Evolutionary conservation across 2,888 invertebrate species (phyloP).

Genomic region (Ptychoptera albimana): DNA sequence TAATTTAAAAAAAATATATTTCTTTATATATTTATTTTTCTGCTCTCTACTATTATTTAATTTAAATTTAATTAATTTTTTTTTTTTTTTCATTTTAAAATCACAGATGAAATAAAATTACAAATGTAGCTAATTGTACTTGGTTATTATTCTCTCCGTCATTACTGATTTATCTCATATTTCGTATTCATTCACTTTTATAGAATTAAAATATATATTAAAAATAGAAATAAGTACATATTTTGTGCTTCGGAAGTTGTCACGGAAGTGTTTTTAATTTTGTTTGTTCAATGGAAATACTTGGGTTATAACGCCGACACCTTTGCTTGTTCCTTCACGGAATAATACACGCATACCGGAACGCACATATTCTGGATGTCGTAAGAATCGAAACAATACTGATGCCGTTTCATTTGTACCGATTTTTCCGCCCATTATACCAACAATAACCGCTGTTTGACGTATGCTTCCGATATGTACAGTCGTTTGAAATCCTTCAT

Average conservation of each 20-base stretch:
- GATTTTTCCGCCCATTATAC: constrained; percentile 39
- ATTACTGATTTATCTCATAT: background rate
- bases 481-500: constrained; percentile 76
- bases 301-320: constrained; percentile 69
- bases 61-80: no score
- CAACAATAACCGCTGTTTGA: constrained; percentile 85
- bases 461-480: constrained; percentile 91
- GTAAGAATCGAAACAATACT: constrained; percentile 74
- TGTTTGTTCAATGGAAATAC: constrained; percentile 42
- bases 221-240: background rate
- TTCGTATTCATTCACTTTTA: background rate
- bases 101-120: background rate
- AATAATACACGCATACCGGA: constrained; percentile 63
- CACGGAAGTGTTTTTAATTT: background rate
- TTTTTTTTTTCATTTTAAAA: no score
- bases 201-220: background rate
- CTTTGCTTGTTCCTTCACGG: constrained; percentile 71
- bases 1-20: no score
- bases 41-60: no score
- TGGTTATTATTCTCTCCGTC: background rate
- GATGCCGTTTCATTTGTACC: constrained; percentile 73
- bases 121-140: background rate
- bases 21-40: no score
- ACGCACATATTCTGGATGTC: constrained; percentile 77
- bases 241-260: background rate